phyloP scores from a whole-genome alignment of 2,113 vertebrate genomes.

The Rhabdomys dilectus region DNA sequence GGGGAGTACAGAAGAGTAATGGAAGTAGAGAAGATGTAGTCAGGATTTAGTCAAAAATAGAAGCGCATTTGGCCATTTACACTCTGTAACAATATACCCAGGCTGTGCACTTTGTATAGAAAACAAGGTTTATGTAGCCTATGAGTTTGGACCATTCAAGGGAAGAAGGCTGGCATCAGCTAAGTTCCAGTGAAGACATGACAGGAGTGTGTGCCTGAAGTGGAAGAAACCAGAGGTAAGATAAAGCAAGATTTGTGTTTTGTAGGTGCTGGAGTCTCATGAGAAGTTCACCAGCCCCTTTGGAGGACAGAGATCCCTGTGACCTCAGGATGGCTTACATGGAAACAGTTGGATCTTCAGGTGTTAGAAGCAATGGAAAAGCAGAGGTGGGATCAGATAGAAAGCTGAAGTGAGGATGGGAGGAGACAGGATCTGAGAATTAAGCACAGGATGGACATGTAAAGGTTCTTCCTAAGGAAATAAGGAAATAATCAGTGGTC shows the following conservation, averaged over 20 bases:
- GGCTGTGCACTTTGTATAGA: not conserved
- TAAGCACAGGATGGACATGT: not conserved
- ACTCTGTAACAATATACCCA: not conserved
- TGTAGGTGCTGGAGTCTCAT: not conserved
- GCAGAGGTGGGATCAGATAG: too few species aligned
- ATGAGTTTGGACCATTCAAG: not conserved
- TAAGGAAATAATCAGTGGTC: too few species aligned
- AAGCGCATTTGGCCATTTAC: not conserved
- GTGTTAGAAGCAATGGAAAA: not conserved
- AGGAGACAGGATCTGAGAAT: not conserved
- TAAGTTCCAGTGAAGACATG: not conserved
- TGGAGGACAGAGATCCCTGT: too few species aligned
- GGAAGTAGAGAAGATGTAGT: too few species aligned
- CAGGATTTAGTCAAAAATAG: not conserved
- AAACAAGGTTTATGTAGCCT: not conserved
- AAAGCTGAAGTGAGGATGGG: not conserved
- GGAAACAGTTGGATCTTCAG: not conserved
- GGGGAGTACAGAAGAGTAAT: fast-evolving
- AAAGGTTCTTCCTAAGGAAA: not conserved
- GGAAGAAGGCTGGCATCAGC: not conserved
- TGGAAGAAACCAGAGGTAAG: not conserved
- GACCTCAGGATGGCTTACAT: not conserved
- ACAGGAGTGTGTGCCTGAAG: fast-evolving
- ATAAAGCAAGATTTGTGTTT: not conserved
- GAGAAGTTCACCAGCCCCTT: not conserved